A percentile compares a stretch with the other conserved stretches of the same genome.
These are phyloP conservation scores for Antheraea mylitta DNA, from an alignment of 1,140 invertebrate species.

Conservation along the genomic window DNA sequence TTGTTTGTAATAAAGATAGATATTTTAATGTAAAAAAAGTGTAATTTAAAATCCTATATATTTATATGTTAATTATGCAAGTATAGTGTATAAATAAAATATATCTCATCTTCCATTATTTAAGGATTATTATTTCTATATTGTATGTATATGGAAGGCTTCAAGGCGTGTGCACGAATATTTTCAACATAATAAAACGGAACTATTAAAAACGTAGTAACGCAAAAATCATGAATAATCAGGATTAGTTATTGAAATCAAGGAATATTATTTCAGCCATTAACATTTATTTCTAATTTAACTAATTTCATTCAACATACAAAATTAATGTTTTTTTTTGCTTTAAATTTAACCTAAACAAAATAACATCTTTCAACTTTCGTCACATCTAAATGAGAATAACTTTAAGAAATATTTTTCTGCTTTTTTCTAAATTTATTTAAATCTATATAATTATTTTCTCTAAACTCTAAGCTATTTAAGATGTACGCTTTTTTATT, in stretches of 20 bases:
- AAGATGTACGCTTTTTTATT: slow-evolving; percentile 54
- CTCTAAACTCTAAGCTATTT: slow-evolving; percentile 60
- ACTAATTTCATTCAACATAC: too few relatives aligned
- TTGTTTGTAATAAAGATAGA: too few relatives aligned
- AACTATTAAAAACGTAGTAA: background rate
- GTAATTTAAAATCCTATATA: background rate
- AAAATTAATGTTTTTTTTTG: too few relatives aligned
- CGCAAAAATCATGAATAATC: too few relatives aligned
- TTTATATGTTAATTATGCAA: background rate
- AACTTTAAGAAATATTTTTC: slow-evolving; percentile 38
- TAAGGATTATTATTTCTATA: slow-evolving; percentile 40
- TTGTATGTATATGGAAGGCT: slow-evolving; percentile 71
- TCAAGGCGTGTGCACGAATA: slow-evolving; percentile 48
- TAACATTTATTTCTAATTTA: too few relatives aligned
- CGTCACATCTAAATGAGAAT: background rate
- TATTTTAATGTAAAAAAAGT: too few relatives aligned
- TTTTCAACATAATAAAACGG: background rate
- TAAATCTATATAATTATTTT: slow-evolving; percentile 31
- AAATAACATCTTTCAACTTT: too few relatives aligned
- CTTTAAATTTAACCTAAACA: too few relatives aligned
- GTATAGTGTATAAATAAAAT: slow-evolving; percentile 8
- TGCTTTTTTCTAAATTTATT: slow-evolving; percentile 35
- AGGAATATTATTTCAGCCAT: too few relatives aligned
- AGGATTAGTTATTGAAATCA: too few relatives aligned
- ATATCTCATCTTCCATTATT: slow-evolving; percentile 21